phyloP scores from a whole-genome alignment of 2,113 vertebrate genomes.

The Entomyzon cyanotis region DNA sequence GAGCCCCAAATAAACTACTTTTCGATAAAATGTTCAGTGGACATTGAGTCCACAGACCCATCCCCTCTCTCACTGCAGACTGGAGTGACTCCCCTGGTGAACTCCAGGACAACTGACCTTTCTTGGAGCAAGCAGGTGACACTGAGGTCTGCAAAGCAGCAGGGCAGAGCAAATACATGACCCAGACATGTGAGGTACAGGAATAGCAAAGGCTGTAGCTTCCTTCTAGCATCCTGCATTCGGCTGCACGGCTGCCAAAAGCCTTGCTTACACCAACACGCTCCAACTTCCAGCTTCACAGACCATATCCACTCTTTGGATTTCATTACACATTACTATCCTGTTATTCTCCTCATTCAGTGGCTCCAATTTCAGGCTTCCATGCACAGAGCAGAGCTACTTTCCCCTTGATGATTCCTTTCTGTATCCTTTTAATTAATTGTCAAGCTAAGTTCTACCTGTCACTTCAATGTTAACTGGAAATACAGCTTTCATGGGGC shows the following conservation, averaged over 20 bases:
- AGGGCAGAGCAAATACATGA: fast-evolving
- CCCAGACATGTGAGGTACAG: neutral
- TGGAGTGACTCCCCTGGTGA: neutral
- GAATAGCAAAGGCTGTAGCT: neutral
- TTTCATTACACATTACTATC: neutral
- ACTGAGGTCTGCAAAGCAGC: neutral
- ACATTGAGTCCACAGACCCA: neutral
- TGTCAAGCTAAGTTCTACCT: neutral
- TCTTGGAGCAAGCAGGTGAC: neutral
- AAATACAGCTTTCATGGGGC: neutral
- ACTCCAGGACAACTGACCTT: neutral
- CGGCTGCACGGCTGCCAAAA: neutral
- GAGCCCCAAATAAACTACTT: neutral
- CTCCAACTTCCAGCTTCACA: neutral
- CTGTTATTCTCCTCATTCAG: neutral
- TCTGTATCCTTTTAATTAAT: neutral
- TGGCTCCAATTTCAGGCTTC: neutral
- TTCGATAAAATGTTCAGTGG: neutral
- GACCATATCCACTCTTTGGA: neutral
- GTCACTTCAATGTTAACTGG: neutral
- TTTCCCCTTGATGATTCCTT: neutral
- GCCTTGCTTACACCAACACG: neutral
- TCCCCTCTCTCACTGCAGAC: neutral
- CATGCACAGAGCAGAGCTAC: neutral
- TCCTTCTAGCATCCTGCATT: neutral